A percentile compares a stretch with the other conserved stretches of the same genome.
Evolutionary conservation across 2,113 vertebrate species (phyloP).

Genomic region (Montifringilla adamsi): DNA sequence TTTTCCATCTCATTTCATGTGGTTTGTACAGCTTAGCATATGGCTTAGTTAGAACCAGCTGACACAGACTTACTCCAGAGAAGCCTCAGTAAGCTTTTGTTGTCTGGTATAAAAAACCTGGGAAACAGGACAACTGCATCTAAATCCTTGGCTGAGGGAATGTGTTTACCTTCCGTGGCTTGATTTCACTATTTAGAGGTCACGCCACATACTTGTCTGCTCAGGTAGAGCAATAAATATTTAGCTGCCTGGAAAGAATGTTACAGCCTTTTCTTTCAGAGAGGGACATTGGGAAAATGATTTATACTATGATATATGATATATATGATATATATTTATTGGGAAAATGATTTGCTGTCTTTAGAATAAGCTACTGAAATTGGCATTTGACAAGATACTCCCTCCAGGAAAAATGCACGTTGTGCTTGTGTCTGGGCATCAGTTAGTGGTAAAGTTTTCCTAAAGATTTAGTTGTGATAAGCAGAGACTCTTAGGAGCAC

Average conservation of each 20-base stretch:
- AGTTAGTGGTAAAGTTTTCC: neutral
- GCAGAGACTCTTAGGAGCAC: neutral
- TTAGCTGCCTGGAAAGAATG: conserved; percentile 16
- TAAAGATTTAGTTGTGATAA: neutral
- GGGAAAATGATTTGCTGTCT: neutral
- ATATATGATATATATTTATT: no score
- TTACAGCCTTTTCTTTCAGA: neutral
- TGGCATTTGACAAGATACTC: neutral
- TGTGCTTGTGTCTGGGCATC: neutral
- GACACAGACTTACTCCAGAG: neutral
- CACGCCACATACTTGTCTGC: neutral
- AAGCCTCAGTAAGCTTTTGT: neutral
- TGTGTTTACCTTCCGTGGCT: neutral
- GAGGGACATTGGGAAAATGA: neutral
- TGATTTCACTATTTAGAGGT: conserved; percentile 11
- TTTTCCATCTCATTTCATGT: neutral
- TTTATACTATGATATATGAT: no score
- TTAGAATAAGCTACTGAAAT: conserved; percentile 3
- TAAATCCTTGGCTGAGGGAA: neutral
- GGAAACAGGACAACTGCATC: neutral
- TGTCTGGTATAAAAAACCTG: neutral
- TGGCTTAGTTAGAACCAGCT: neutral
- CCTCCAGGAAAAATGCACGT: neutral
- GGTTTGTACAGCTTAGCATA: neutral
- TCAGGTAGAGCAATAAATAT: conserved; percentile 45